A percentile compares a stretch with the other conserved stretches of the same genome.
phyloP scores from a whole-genome alignment of 2,888 invertebrate species.

The Andrena bicolor region DNA sequence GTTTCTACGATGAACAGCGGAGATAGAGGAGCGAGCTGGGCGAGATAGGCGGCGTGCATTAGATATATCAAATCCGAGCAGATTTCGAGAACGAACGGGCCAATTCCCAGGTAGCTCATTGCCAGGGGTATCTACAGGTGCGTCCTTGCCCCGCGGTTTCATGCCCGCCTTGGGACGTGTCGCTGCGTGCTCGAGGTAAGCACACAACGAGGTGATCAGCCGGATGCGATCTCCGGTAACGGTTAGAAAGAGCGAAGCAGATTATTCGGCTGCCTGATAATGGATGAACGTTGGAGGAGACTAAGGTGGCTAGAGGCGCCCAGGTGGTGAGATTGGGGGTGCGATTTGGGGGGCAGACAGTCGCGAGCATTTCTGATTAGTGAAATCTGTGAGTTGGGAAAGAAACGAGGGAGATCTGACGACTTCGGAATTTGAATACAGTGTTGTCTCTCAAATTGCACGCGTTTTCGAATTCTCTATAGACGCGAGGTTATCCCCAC shows the following conservation, averaged over 20 bases:
- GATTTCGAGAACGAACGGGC: slow-evolving; percentile 56
- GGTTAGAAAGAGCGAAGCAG: background rate
- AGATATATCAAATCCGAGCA: slow-evolving; percentile 33
- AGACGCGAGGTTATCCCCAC: too few species aligned
- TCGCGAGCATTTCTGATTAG: too few species aligned
- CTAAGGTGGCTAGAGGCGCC: too few species aligned
- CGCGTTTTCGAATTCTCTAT: too few species aligned
- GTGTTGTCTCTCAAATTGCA: too few species aligned
- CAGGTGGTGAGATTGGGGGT: too few species aligned
- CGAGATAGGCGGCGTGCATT: slow-evolving; percentile 33
- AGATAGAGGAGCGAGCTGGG: slow-evolving; percentile 16
- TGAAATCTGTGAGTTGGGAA: too few species aligned
- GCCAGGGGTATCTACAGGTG: slow-evolving; percentile 50
- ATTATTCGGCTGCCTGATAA: background rate
- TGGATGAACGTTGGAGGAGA: background rate
- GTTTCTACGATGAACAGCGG: slow-evolving; percentile 22
- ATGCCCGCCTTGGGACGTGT: slow-evolving; percentile 58
- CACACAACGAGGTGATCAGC: slow-evolving; percentile 30
- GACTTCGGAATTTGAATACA: too few species aligned
- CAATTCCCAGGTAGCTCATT: slow-evolving; percentile 63
- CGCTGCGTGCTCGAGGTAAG: slow-evolving; percentile 24
- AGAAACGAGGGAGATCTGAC: too few species aligned
- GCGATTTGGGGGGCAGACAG: too few species aligned
- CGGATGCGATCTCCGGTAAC: slow-evolving; percentile 4
- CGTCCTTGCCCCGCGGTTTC: slow-evolving; percentile 41